phyloP scores from a whole-genome alignment of 2,113 vertebrate genomes.

The Piprites chloris region DNA sequence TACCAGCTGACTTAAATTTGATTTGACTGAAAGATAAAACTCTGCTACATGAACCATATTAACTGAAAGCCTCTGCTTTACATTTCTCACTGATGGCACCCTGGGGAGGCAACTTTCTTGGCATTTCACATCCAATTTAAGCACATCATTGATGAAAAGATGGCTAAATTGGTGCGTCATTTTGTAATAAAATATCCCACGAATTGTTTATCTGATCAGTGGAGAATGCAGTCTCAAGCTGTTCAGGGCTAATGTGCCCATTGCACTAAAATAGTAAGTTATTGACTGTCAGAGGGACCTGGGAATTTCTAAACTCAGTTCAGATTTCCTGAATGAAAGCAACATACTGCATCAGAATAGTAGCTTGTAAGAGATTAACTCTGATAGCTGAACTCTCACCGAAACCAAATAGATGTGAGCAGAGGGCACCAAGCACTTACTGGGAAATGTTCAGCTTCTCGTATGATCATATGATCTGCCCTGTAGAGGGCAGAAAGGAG shows the following conservation, averaged over 20 bases:
- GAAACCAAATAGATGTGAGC: slow-evolving; percentile 19
- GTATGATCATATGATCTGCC: no score
- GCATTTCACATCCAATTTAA: slow-evolving; percentile 73
- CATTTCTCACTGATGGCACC: slow-evolving; percentile 74
- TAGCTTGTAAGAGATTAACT: not conserved
- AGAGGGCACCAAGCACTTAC: not conserved
- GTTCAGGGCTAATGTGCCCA: slow-evolving; percentile 83
- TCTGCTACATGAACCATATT: slow-evolving; percentile 23
- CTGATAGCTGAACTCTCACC: not conserved
- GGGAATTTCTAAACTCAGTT: slow-evolving; percentile 65
- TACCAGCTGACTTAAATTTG: slow-evolving; percentile 70
- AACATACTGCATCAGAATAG: not conserved
- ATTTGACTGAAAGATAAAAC: slow-evolving; percentile 68
- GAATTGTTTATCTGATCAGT: slow-evolving; percentile 89
- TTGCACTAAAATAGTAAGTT: slow-evolving; percentile 82
- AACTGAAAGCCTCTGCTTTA: slow-evolving; percentile 65
- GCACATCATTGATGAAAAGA: slow-evolving; percentile 79
- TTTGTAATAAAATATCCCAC: slow-evolving; percentile 81
- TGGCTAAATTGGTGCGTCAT: slow-evolving; percentile 67
- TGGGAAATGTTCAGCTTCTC: not conserved
- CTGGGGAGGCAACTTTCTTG: slow-evolving; percentile 72
- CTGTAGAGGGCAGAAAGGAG: not conserved
- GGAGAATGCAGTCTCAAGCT: slow-evolving; percentile 80
- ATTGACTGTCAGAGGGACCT: slow-evolving; percentile 73
- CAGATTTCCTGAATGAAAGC: slow-evolving; percentile 63